Base-by-base conservation (phyloP, 1,140 invertebrate genomes). In the Hetaerina americana region DNA sequence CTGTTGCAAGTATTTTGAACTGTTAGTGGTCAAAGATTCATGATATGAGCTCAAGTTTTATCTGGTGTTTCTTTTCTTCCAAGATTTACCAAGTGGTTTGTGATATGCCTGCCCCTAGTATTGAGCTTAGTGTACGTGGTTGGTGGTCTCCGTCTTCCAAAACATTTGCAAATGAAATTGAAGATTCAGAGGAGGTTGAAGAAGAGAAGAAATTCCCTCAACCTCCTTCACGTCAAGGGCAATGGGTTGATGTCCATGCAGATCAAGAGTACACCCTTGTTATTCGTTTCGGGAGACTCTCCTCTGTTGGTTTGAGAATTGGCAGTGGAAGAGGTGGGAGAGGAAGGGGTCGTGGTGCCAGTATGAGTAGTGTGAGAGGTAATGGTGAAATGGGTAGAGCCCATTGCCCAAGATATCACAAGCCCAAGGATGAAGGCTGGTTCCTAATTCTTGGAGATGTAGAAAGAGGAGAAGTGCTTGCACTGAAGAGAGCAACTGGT, bases 341-440 rank as follows among this genome's bases (percentile, higher is more conserved):
- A 26, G 27, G 25, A 25, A 26, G 27, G 18, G 24, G 84, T 84
- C 28, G 79, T 87, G 74, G 82, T 79, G 71, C 76, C 81, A 77
- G 83, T 18, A 57, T 79, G 71, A 86, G 85, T 73, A 76, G 75
- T 12, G 78, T 76, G 2, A 77, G 76, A 28, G 22, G 24, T 18
- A 66, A 27, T 24, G 26, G 15, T 57, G 26, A 66, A 80, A 81
- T 71, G 79, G 84, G 72, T 85, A 68, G 87, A 79, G 92, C 91
- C 12, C 83, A 91, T 75, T 89, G 92, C 75, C 93, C 94, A 5
- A 86, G 88, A 74, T 98, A 95, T 82, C 89, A 93, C 0, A 96
- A 96, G 79, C 87, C 90, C 5, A 98, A 98, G 82, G 94, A 95
- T 75, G 96, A 98, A 80, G 93, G 94, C 67, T 99, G 96, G 96